Evolutionary conservation across 2,113 vertebrate species (phyloP).

Genomic region (Vidua macroura): DNA sequence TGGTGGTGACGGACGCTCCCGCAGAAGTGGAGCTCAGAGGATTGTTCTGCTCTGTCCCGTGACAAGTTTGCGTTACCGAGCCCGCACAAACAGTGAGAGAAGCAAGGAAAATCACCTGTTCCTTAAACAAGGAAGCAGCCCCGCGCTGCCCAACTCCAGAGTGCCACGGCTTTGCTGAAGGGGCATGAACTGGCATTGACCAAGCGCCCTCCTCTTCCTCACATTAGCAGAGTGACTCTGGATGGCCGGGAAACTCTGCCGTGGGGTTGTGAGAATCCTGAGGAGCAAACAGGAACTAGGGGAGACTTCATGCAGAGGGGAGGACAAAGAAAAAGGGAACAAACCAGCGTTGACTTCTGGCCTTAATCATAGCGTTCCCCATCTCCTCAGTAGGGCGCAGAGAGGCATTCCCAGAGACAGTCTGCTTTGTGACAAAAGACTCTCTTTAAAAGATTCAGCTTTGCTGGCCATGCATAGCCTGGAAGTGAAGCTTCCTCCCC

Average conservation of each 20-base stretch:
- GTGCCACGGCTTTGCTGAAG: accelerated
- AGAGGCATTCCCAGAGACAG: not conserved
- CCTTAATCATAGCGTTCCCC: not conserved
- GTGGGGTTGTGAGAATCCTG: not conserved
- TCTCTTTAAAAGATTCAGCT: not conserved
- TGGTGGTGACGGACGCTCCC: accelerated
- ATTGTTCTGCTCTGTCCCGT: not conserved
- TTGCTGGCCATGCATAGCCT: not conserved
- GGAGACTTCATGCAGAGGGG: accelerated
- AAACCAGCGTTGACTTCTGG: not conserved
- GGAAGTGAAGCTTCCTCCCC: not conserved
- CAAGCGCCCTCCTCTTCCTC: not conserved
- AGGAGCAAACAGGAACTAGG: not conserved
- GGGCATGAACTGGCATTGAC: accelerated
- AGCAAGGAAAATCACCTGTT: not conserved
- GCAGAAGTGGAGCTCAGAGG: not conserved
- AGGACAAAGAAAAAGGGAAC: not conserved
- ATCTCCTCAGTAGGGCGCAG: accelerated
- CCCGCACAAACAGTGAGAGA: not conserved
- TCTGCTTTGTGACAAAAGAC: not conserved
- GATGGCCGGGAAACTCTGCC: not conserved
- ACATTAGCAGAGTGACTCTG: accelerated
- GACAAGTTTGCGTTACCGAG: not conserved
- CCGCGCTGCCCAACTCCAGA: accelerated
- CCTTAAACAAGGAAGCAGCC: not conserved